Conservation (phyloP, 53 echinoderm and acorn worm species). For the Mesocentrotus franciscanus region DNA sequence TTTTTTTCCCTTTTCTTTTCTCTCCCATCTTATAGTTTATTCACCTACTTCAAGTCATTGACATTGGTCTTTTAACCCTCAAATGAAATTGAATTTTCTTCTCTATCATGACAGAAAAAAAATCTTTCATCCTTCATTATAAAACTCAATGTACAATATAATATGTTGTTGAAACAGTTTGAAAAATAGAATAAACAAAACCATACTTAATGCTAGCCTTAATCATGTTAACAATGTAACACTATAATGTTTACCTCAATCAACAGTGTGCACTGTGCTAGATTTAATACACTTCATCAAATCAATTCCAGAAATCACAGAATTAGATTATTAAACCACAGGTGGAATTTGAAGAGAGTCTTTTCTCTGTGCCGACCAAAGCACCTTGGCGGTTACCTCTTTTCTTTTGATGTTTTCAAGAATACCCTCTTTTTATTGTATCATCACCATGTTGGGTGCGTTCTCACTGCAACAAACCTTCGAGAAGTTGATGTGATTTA, state of each 20-base stretch:
- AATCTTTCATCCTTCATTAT: too few relatives aligned
- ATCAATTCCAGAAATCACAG: not conserved
- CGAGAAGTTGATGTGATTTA: not conserved
- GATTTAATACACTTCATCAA: not conserved
- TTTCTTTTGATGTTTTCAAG: not conserved
- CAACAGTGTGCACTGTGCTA: not conserved
- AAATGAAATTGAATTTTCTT: not conserved
- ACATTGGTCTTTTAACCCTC: too few relatives aligned
- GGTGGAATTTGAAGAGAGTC: not conserved
- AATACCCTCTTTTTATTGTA: not conserved
- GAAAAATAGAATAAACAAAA: not conserved
- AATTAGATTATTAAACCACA: slow-evolving; percentile 19
- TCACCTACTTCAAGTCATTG: too few relatives aligned
- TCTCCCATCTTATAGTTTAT: too few relatives aligned
- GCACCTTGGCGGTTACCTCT: not conserved
- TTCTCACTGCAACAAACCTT: not conserved
- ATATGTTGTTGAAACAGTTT: not conserved
- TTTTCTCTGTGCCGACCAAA: not conserved
- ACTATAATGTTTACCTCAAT: not conserved
- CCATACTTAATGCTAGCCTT: not conserved
- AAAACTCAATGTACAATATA: too few relatives aligned
- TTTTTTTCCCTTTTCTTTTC: too few relatives aligned
- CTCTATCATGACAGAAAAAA: not conserved
- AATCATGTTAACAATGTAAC: not conserved
- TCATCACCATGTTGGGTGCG: not conserved